Percentiles rank a stretch among this genome's conserved stretches.
phyloP scores from a whole-genome alignment of 2,797 vertebrate genomes.

The Hippopotamyrus pictus region DNA sequence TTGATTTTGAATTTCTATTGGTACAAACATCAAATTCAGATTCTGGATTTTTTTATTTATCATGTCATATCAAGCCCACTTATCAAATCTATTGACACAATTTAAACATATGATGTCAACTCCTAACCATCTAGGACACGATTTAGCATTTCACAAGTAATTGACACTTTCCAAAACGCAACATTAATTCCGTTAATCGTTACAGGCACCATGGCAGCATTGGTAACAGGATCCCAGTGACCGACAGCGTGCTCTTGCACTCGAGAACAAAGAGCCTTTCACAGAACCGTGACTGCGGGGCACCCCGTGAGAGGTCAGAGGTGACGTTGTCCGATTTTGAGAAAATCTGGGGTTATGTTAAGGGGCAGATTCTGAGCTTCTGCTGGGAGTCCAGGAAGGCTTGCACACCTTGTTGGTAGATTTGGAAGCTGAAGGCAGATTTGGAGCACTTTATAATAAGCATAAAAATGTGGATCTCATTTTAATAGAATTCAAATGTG shows the following conservation, averaged over 20 bases:
- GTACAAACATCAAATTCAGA: not conserved
- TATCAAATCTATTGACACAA: not conserved
- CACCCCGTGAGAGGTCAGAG: not conserved
- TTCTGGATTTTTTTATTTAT: not conserved
- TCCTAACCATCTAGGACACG: not conserved
- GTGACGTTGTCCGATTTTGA: not conserved
- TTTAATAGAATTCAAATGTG: not conserved
- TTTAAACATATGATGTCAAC: not conserved
- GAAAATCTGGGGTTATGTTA: not conserved
- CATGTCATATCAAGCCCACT: not conserved
- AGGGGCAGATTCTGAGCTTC: not conserved
- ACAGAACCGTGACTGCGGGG: not conserved
- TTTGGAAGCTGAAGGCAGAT: not conserved
- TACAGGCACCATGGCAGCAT: not conserved
- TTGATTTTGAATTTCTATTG: not conserved
- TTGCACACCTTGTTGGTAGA: not conserved
- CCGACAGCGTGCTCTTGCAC: not conserved
- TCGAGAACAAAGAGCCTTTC: not conserved
- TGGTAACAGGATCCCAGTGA: not conserved
- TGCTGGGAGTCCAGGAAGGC: not conserved
- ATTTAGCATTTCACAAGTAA: not conserved
- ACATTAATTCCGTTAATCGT: not conserved
- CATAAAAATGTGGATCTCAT: not conserved
- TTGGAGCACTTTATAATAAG: not conserved
- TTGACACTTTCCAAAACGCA: not conserved